Conservation (phyloP, 2,888 invertebrate genomes). For the Eurytoma adleriae region DNA sequence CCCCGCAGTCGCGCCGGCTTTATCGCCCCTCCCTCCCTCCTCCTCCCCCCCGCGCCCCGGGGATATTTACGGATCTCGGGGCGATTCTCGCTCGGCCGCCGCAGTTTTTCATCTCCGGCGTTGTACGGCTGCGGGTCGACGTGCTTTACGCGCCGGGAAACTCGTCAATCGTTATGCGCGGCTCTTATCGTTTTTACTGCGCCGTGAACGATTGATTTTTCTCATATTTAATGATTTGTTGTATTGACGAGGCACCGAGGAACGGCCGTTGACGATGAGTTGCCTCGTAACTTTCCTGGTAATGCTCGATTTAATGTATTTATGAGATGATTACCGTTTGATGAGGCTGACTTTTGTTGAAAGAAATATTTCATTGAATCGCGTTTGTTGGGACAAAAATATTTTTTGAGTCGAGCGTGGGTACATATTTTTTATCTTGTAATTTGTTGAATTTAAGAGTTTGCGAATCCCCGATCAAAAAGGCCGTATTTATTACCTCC, state of each 20-base stretch:
- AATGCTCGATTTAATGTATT: no score
- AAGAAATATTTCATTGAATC: no score
- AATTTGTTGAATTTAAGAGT: no score
- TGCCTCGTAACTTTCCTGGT: no score
- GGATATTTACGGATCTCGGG: slow-evolving; percentile 10
- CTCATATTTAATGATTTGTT: no score
- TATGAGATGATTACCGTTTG: no score
- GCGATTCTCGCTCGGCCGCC: slow-evolving; percentile 3
- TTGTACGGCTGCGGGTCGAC: neutral
- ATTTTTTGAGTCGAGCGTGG: no score
- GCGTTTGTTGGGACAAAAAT: no score
- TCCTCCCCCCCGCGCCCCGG: slow-evolving; percentile 21
- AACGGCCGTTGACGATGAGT: neutral
- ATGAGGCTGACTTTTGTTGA: no score
- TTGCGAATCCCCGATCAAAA: no score
- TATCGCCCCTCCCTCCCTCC: neutral
- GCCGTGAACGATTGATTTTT: slow-evolving; percentile 3
- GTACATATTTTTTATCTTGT: no score
- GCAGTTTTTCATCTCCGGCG: slow-evolving; percentile 5
- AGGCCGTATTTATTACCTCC: no score
- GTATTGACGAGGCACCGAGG: neutral
- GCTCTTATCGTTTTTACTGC: neutral
- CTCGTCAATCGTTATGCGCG: neutral
- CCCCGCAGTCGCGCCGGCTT: neutral
- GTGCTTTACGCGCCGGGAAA: slow-evolving; percentile 6